Evolutionary conservation across 2,113 vertebrate species (phyloP).

Genomic region (Tyto alba): DNA sequence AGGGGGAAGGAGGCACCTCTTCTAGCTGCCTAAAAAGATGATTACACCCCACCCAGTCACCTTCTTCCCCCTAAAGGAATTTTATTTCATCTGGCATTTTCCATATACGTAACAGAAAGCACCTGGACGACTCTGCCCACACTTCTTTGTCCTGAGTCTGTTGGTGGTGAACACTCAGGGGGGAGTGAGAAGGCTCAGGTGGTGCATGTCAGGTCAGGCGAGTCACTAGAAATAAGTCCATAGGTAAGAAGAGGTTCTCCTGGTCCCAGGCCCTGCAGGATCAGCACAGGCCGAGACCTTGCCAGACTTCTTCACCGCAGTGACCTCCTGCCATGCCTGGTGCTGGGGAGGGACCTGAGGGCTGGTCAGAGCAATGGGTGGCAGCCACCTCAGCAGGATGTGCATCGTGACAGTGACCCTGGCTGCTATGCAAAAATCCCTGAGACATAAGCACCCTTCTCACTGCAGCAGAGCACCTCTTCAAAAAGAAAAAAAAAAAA

Average conservation of each 20-base stretch:
- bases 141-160: neutral
- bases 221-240: neutral
- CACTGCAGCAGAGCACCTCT: neutral
- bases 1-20: accelerated
- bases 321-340: neutral
- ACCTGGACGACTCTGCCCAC: neutral
- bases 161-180: neutral
- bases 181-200: neutral
- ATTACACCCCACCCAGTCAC: neutral
- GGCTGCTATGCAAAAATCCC: neutral
- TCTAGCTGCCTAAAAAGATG: neutral
- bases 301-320: neutral
- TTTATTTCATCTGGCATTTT: neutral
- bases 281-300: neutral
- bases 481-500: too few species aligned
- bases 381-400: neutral
- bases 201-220: neutral
- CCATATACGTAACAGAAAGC: neutral
- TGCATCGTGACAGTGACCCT: accelerated
- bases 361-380: neutral
- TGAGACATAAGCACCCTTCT: neutral
- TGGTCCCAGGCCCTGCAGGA: neutral
- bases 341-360: neutral
- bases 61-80: neutral
- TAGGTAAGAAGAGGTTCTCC: neutral